A percentile compares a stretch with the other conserved stretches of the same genome.
These are phyloP conservation scores for Dicyrtoma fusca DNA, from an alignment of 2,888 invertebrate genomes.

Conservation along the genomic window DNA sequence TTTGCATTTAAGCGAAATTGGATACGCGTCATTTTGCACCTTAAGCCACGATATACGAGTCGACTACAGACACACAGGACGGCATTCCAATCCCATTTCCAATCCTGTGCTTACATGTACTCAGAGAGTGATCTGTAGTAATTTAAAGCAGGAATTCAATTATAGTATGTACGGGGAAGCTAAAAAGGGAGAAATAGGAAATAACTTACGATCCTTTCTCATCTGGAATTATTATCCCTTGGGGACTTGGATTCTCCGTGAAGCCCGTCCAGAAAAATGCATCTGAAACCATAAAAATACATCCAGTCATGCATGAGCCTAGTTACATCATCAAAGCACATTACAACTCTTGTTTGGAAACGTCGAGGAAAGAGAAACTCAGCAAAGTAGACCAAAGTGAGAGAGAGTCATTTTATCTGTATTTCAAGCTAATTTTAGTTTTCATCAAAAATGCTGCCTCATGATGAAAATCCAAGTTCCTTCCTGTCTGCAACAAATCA, in stretches of 20 bases:
- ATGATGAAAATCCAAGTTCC: no score
- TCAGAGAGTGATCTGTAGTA: background rate
- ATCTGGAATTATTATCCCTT: constrained; percentile 76
- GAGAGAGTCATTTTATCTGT: no score
- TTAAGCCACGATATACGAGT: no score
- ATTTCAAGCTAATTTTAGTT: no score
- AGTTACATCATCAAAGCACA: constrained; percentile 17
- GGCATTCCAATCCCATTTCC: background rate
- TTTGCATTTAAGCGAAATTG: no score
- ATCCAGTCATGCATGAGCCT: constrained; percentile 33
- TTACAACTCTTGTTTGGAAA: background rate
- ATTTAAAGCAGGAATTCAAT: background rate
- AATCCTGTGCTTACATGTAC: background rate
- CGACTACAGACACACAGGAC: background rate
- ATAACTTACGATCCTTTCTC: constrained; percentile 72
- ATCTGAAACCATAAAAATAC: constrained; percentile 65
- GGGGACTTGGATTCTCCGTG: constrained; percentile 69
- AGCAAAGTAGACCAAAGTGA: no score
- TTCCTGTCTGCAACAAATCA: no score
- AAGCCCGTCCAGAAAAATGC: constrained; percentile 89
- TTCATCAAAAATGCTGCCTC: no score
- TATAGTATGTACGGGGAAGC: background rate
- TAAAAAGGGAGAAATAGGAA: background rate
- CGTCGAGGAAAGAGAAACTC: no score
- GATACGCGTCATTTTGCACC: no score